Evolutionary conservation across 2,113 vertebrate genomes (phyloP).

Genomic region (Mionectes macconnelli): DNA sequence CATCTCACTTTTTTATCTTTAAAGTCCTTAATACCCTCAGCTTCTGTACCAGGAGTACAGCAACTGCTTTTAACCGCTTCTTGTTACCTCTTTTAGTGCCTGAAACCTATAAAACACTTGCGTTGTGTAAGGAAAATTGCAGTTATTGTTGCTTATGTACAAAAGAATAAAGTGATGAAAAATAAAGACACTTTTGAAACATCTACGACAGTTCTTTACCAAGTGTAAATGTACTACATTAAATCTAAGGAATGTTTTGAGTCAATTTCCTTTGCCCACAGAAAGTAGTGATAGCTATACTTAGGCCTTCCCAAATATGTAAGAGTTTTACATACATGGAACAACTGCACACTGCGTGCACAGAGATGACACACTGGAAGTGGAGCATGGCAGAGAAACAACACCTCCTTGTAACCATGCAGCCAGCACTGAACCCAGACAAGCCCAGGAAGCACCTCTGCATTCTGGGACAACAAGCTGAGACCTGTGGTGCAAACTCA

Average conservation of each 20-base stretch:
- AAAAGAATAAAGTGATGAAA: neutral
- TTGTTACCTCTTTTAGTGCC: neutral
- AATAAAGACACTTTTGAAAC: neutral
- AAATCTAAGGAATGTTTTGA: neutral
- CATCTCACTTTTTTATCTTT: neutral
- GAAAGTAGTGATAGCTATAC: neutral
- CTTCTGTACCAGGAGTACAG: neutral
- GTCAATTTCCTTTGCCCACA: neutral
- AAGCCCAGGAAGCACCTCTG: neutral
- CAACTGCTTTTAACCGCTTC: neutral
- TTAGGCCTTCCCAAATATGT: neutral
- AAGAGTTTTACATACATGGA: neutral
- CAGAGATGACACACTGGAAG: neutral
- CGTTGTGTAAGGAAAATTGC: neutral
- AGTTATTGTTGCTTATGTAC: neutral
- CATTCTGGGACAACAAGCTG: neutral
- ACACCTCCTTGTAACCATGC: neutral
- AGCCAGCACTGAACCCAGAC: fast-evolving
- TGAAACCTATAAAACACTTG: neutral
- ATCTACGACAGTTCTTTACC: neutral
- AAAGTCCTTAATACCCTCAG: neutral
- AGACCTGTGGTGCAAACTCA: neutral
- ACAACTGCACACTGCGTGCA: neutral
- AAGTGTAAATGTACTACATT: neutral
- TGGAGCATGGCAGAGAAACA: neutral